Percentiles rank a stretch among this genome's conserved stretches.
Evolutionary conservation across 1,140 invertebrate genomes (phyloP).

Genomic region (Drosophila setifemur): DNA sequence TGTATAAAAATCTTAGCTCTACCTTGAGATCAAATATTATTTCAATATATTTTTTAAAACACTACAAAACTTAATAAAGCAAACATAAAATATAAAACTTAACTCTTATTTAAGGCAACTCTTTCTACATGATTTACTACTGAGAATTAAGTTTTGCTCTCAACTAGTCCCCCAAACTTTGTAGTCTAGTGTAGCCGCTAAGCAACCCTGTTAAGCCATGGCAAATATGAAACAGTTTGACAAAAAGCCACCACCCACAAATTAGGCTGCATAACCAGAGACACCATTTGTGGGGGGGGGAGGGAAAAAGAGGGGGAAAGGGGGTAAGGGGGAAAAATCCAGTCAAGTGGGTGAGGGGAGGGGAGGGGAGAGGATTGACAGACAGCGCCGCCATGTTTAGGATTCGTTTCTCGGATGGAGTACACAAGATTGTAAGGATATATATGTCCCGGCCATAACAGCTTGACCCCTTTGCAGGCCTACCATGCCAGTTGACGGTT

Average conservation of each 20-base stretch:
- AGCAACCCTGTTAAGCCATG: conserved; percentile 45
- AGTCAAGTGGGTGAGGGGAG: conserved; percentile 4
- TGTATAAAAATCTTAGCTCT: too few relatives aligned
- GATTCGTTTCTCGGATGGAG: neutral
- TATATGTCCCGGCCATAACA: conserved; percentile 13
- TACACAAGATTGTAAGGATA: neutral
- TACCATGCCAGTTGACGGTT: conserved; percentile 47
- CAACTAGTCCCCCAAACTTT: neutral
- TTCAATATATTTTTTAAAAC: too few relatives aligned
- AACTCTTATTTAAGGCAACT: too few relatives aligned
- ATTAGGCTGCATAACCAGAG: conserved; percentile 62
- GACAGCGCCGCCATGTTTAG: conserved; percentile 38
- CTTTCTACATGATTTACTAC: too few relatives aligned
- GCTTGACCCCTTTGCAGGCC: conserved; percentile 63
- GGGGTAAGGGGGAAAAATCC: too few relatives aligned
- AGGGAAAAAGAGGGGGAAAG: neutral
- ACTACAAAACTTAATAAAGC: too few relatives aligned
- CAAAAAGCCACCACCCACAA: conserved; percentile 78
- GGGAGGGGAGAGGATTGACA: conserved; percentile 25
- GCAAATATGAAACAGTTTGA: conserved; percentile 75
- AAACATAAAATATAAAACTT: too few relatives aligned
- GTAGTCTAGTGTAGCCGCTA: conserved; percentile 37
- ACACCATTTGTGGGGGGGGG: too few relatives aligned
- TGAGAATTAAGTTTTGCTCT: too few relatives aligned
- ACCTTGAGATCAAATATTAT: too few relatives aligned